phyloP scores from a whole-genome alignment of 2,797 vertebrate species.

The Discoglossus pictus region DNA sequence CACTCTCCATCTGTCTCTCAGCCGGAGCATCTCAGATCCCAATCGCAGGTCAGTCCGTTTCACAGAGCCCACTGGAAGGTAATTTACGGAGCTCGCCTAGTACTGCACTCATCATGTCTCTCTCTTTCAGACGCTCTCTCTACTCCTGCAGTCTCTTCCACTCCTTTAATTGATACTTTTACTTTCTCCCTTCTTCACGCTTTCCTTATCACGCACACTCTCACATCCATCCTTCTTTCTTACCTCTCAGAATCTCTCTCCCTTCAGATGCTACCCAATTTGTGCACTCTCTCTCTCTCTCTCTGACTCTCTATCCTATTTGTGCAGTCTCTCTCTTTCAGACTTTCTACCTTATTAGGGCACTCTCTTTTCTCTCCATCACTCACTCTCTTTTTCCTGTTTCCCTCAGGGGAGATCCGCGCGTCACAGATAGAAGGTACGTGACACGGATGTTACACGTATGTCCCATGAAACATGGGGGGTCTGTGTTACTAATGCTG shows the following conservation, averaged over 20 bases:
- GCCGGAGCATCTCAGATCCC: slow-evolving; percentile 18
- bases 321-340: background rate
- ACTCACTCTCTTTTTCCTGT: background rate
- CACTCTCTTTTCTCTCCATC: background rate
- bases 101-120: background rate
- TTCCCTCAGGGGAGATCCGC: background rate
- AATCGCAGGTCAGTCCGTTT: background rate
- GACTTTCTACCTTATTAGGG: background rate
- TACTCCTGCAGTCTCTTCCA: background rate
- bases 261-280: too few species aligned
- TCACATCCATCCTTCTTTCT: too few species aligned
- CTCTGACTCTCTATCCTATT: background rate
- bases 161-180: background rate
- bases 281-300: too few species aligned
- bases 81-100: background rate
- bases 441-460: background rate
- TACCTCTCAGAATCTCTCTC: too few species aligned
- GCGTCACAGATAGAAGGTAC: slow-evolving; percentile 12
- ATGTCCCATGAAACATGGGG: background rate
- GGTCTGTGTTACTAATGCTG: background rate
- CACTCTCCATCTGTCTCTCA: background rate
- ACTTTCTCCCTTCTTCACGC: too few species aligned
- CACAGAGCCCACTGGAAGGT: slow-evolving; percentile 4
- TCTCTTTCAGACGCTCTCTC: background rate
- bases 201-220: too few species aligned